phyloP scores from a whole-genome alignment of 2,797 vertebrate species.

The Clamator glandarius region DNA sequence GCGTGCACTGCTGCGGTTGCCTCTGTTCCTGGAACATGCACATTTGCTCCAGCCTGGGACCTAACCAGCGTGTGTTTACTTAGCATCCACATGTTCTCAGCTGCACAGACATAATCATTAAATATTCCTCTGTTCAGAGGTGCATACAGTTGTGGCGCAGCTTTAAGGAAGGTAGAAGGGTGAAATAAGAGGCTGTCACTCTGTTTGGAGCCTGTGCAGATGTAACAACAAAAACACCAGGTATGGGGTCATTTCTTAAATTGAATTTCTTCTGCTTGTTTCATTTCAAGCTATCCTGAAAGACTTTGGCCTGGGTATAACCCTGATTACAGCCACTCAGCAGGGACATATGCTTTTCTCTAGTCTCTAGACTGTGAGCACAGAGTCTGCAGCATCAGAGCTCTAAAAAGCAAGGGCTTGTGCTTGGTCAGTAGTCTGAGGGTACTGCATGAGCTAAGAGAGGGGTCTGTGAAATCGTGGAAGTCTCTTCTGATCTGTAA shows the following conservation, averaged over 20 bases:
- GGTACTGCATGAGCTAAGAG: not conserved
- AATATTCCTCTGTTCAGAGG: not conserved
- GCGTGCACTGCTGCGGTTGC: rapidly evolving
- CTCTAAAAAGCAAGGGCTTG: not conserved
- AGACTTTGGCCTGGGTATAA: constrained; percentile 1
- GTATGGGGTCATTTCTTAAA: constrained; percentile 44
- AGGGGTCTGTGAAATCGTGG: not conserved
- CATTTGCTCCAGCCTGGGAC: not conserved
- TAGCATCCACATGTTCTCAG: not conserved
- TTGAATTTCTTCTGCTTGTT: constrained; percentile 63
- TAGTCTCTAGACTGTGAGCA: not conserved
- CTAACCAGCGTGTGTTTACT: not conserved
- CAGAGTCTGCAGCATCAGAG: not conserved
- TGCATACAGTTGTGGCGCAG: constrained; percentile 27
- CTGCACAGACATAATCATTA: not conserved
- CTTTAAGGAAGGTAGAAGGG: constrained; percentile 25
- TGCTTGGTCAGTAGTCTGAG: not conserved
- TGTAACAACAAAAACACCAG: constrained; percentile 55
- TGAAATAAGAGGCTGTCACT: constrained; percentile 60
- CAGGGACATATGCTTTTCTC: not conserved
- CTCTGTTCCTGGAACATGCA: not conserved
- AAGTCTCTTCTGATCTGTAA: not conserved
- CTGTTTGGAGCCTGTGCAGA: constrained; percentile 42
- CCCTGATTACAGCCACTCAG: not conserved
- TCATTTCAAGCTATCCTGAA: not conserved